Evolutionary conservation across 2,888 invertebrate species (phyloP), one percentile per base, ranked within the genome.

Genomic region (Onthophagus sagittarius): DNA sequence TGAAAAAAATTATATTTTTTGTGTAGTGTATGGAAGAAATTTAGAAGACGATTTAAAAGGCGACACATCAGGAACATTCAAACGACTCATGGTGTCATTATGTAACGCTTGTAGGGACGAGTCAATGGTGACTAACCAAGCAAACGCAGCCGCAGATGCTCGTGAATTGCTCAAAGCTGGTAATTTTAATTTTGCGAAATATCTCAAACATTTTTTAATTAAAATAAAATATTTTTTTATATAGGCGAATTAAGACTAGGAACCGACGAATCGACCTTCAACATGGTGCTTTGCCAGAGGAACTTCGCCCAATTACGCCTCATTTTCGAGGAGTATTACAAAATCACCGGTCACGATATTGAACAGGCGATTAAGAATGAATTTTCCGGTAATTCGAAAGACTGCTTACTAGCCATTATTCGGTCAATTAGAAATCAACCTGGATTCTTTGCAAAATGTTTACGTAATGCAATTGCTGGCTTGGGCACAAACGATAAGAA

Each of bases 11-110:
- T n/a, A n/a, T n/a, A n/a, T n/a, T 78, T 77, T 78, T 79, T 86
- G 86, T 62, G 32, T 84, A 96, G 96, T 93, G 82, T 95, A 90
- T 82, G 90, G 91, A 62, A 90, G 87, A 74, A 88, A 91, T 65
- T 87, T 97, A 79, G 96, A 96, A 82, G 90, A 92, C 71, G 96
- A 96, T 83, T 85, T 98, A 31, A 89, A 89, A 76, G 91, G 92
- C 70, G 98, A 98, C 84, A 97, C 97, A 0, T 95, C 95, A 69
- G 98, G 98, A 11, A 93, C 93, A 82, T 98, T 98, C 87, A 93
- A 94, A 84, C 90, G 97, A 72, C 88, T 98, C 63, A 90, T 98
- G 87, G 93, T 96, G 23, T 95, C 97, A 32, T 85, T 96, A 13
- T 93, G 93, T 80, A 91, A 90, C 88, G 94, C 92, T 64, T 92